Base-by-base conservation (phyloP, 2,113 vertebrate species). In the Nestor notabilis region DNA sequence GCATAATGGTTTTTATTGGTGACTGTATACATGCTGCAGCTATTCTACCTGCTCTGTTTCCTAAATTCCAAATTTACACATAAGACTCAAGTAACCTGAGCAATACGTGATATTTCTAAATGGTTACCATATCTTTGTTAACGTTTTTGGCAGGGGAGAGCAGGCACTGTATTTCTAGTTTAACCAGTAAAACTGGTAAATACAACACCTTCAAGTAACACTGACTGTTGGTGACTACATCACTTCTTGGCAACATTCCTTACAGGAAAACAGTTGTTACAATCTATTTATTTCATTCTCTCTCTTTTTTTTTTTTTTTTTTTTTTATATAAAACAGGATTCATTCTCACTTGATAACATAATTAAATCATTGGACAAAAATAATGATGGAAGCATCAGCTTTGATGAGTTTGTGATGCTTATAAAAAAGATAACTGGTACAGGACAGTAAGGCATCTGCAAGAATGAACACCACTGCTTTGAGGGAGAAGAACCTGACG, bases 341-440 rank as follows among this genome's bases (percentile, higher is more conserved):
- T 53, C 95, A 31, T 92, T 97, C 77, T 91, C 96, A 76, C 87
- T 97, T 49, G 94, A 95, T n/a, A 97, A 96, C 43, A 14, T 98
- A 75, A 55, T 89, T 82, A 97, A 97, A 94, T 87, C 87, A 0
- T 5, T 97, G 95, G 93, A 97, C 85, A 94, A 96, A 89, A 93
- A 97, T 87, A 95, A 98, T 4, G 96, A 97, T 7, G 97, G 97
- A 83, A 85, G 24, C 25, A 47, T 97, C 92, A 97, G 41, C 95
- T 97, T 98, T 83, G 90, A 97, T 20, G 96, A 97, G 74, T 97
- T 97, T 89, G 50, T 93, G 3, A 72, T 89, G 72, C 19, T 98
- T 77, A 4, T 97, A 60, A 97, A 72, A 93, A 92, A 13, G 83
- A 14, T 97, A 86, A 96, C 53, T 13, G 15, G 65, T 19, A 18